These are phyloP conservation scores for Hypanus sabinus DNA, from an alignment of 2,113 vertebrate genomes.

Conservation along the genomic window DNA sequence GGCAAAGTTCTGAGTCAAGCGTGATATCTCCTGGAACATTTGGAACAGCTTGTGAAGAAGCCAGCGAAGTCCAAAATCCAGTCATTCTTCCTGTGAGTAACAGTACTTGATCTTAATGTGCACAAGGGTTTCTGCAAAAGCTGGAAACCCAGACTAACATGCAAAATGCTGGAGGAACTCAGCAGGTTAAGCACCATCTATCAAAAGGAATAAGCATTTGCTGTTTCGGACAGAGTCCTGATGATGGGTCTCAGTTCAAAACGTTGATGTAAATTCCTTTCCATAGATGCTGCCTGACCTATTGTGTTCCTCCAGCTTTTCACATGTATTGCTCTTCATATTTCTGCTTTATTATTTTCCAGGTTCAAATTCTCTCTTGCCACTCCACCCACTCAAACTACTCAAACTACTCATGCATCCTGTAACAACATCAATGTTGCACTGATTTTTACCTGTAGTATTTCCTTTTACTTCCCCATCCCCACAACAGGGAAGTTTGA, in stretches of 20 bases:
- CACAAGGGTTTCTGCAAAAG: not conserved
- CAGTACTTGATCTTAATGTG: too few relatives aligned
- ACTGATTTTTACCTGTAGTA: not conserved
- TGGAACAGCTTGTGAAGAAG: conserved; percentile 43
- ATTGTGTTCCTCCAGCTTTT: too few relatives aligned
- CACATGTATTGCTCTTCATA: too few relatives aligned
- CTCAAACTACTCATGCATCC: not conserved
- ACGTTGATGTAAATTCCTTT: too few relatives aligned
- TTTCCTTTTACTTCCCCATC: not conserved
- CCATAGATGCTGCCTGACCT: too few relatives aligned
- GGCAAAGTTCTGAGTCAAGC: conserved; percentile 42
- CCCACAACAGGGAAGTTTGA: not conserved
- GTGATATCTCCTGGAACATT: conserved; percentile 41
- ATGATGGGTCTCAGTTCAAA: too few relatives aligned
- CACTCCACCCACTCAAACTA: not conserved
- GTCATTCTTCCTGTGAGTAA: conserved; percentile 16
- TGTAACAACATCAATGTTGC: not conserved
- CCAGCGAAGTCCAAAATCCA: conserved; percentile 42
- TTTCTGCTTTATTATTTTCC: not conserved
- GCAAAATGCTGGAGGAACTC: too few relatives aligned
- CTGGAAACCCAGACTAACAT: too few relatives aligned
- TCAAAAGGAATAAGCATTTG: too few relatives aligned
- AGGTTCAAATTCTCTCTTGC: not conserved
- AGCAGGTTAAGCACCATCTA: too few relatives aligned
- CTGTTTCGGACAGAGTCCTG: too few relatives aligned